Evolutionary conservation across 2,113 vertebrate species (phyloP).

Genomic region (Scortum barcoo): DNA sequence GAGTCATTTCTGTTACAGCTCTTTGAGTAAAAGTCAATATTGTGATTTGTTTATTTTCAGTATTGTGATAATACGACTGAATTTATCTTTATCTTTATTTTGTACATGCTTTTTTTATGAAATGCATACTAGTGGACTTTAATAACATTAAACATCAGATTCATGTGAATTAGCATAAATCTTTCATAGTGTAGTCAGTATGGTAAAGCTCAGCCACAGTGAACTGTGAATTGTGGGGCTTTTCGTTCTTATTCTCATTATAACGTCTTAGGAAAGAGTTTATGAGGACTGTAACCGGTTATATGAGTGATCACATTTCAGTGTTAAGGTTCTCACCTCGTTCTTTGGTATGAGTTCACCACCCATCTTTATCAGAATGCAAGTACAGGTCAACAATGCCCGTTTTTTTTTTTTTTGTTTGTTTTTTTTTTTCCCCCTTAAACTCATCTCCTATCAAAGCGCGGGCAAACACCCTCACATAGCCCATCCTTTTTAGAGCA

Average conservation of each 20-base stretch:
- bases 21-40: background rate
- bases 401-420: too few relatives aligned
- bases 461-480: constrained; percentile 2
- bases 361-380: constrained; percentile 2
- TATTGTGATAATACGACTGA: background rate
- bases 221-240: background rate
- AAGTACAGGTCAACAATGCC: constrained; percentile 8
- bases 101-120: background rate
- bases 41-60: background rate
- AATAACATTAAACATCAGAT: background rate
- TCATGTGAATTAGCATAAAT: too few relatives aligned
- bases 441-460: constrained; percentile 10
- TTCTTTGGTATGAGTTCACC: constrained; percentile 15
- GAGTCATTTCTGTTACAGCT: background rate
- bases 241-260: background rate
- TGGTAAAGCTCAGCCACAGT: too few relatives aligned
- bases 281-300: background rate
- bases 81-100: background rate
- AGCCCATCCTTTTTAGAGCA: constrained; percentile 12
- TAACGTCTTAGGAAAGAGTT: background rate
- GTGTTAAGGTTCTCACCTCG: constrained; percentile 8
- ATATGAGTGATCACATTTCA: constrained; percentile 6
- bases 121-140: background rate
- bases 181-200: too few relatives aligned
- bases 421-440: background rate